Percentiles rank a stretch among this genome's conserved stretches.
phyloP scores from a whole-genome alignment of 2,888 invertebrate species.

The Troglohyphantes excavatus region DNA sequence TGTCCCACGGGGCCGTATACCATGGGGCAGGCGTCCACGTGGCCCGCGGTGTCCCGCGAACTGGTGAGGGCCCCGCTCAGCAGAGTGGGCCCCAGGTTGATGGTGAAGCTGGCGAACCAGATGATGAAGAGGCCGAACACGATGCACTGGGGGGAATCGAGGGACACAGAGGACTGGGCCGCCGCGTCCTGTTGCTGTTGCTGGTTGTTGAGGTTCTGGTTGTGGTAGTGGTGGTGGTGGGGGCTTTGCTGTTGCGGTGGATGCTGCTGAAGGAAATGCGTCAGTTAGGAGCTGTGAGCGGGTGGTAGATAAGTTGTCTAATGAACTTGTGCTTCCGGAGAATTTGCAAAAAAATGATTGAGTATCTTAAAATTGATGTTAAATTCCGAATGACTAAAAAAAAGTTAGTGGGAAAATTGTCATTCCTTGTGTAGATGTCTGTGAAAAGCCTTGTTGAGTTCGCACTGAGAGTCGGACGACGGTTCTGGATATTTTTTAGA shows the following conservation, averaged over 20 bases:
- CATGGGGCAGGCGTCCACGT: conserved; percentile 92
- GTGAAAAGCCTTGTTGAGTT: no score
- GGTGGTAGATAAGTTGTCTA: no score
- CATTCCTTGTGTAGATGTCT: no score
- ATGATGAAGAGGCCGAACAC: conserved; percentile 95
- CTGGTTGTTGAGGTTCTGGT: conserved; percentile 46
- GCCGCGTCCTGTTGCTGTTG: conserved; percentile 33
- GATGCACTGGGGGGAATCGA: conserved; percentile 94
- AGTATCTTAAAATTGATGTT: no score
- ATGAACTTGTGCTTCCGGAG: no score
- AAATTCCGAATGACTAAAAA: no score
- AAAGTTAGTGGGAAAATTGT: no score
- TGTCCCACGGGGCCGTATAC: conserved; percentile 93
- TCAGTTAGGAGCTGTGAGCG: no score
- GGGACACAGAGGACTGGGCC: conserved; percentile 81
- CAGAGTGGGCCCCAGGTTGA: conserved; percentile 94
- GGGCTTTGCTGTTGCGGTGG: conserved; percentile 60
- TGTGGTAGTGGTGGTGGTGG: conserved; percentile 64
- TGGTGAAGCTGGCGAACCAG: conserved; percentile 95
- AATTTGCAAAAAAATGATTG: no score
- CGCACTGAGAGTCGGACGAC: no score
- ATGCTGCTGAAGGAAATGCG: conserved; percentile 16
- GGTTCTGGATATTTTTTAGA: no score
- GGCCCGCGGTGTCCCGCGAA: conserved; percentile 87
- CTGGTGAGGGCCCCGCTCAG: conserved; percentile 91